phyloP scores from a whole-genome alignment of 2,888 invertebrate species.

The Chirona hameri region DNA sequence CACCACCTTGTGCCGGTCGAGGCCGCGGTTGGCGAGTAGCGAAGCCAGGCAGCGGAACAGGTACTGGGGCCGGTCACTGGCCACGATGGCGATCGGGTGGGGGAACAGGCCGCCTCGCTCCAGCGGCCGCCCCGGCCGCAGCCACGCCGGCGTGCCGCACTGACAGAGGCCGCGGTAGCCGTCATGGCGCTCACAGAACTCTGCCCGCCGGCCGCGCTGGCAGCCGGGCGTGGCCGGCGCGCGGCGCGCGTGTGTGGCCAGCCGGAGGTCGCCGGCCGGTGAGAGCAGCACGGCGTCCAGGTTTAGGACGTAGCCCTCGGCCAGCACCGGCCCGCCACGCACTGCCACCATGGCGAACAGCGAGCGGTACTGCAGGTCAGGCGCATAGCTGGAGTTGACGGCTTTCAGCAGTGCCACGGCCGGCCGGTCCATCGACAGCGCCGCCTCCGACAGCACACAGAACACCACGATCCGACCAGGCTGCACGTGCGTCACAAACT shows the following conservation, averaged over 20 bases:
- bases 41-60: slow-evolving; percentile 54
- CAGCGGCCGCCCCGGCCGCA: neutral
- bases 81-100: slow-evolving; percentile 56
- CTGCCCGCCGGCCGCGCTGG: neutral
- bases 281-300: slow-evolving; percentile 10
- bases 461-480: slow-evolving; percentile 34
- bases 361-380: neutral
- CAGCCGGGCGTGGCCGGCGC: too few species aligned
- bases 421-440: neutral
- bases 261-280: neutral
- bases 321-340: neutral
- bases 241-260: neutral
- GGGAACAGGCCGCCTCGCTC: neutral
- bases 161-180: slow-evolving; percentile 1
- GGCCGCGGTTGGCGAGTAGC: slow-evolving; percentile 53
- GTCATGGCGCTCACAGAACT: neutral
- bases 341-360: neutral
- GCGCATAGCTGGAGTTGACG: neutral
- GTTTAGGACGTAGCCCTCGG: slow-evolving; percentile 14
- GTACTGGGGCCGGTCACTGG: slow-evolving; percentile 58
- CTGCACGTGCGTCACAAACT: slow-evolving; percentile 32
- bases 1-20: slow-evolving; percentile 54
- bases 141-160: neutral
- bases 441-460: neutral
- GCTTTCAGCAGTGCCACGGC: neutral